phyloP scores from a whole-genome alignment of 2,113 vertebrate species.

The Hemiscyllium ocellatum region DNA sequence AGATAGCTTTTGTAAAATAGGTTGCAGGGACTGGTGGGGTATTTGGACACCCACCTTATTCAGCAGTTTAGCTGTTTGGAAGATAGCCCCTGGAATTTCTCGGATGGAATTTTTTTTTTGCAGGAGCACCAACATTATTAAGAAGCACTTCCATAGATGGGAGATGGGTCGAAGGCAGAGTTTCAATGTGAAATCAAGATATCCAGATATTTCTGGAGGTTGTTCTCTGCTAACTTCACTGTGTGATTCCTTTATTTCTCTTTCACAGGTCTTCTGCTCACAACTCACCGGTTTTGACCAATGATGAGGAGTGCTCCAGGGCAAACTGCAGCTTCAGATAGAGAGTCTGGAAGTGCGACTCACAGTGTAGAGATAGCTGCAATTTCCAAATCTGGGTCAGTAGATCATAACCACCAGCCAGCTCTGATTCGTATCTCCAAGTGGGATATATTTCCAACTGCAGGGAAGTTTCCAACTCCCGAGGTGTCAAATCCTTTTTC shows the following conservation, averaged over 20 bases:
- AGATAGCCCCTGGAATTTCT: not conserved
- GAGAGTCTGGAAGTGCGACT: not conserved
- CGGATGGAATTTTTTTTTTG: not conserved
- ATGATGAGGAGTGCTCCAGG: not conserved
- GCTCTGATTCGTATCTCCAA: not conserved
- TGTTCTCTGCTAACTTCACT: not conserved
- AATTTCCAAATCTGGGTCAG: not conserved
- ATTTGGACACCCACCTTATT: not conserved
- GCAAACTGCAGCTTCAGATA: not conserved
- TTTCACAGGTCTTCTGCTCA: not conserved
- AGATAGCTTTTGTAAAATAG: not conserved
- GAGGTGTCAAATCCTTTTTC: no score
- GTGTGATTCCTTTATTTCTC: not conserved
- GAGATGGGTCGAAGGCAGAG: not conserved
- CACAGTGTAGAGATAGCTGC: not conserved
- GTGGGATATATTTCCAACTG: no score
- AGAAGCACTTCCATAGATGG: not conserved
- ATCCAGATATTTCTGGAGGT: not conserved
- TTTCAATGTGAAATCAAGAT: not conserved
- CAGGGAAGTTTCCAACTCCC: not conserved
- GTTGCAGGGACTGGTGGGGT: not conserved
- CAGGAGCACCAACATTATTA: not conserved
- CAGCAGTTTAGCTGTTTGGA: not conserved
- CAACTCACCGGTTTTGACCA: not conserved
- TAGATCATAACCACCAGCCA: not conserved